phyloP scores from a whole-genome alignment of 2,888 invertebrate species.

The Chymomyza procnemis region DNA sequence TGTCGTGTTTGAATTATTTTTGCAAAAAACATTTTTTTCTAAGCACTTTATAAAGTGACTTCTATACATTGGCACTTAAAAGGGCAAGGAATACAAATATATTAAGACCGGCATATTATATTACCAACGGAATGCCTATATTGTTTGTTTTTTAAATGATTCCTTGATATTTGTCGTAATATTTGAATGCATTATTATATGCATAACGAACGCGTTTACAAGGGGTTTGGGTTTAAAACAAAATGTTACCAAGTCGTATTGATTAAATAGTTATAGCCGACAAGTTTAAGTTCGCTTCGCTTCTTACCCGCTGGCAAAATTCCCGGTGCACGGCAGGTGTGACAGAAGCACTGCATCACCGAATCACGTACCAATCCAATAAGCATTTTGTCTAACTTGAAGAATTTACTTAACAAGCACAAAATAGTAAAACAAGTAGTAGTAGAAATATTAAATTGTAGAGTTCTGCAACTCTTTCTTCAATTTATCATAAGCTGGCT shows the following conservation, averaged over 20 bases:
- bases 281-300: not conserved
- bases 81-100: too few relatives aligned
- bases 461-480: not conserved
- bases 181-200: too few relatives aligned
- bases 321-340: conserved; percentile 90
- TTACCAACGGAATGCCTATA: too few relatives aligned
- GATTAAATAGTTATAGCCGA: too few relatives aligned
- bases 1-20: too few relatives aligned
- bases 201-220: not conserved
- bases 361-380: conserved; percentile 94
- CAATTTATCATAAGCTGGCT: not conserved
- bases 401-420: not conserved
- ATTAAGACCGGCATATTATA: too few relatives aligned
- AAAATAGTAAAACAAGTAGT: not conserved
- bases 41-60: too few relatives aligned
- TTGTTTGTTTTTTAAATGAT: too few relatives aligned
- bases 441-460: not conserved
- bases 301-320: conserved; percentile 86
- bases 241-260: conserved; percentile 49
- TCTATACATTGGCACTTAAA: too few relatives aligned
- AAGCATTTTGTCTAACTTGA: conserved; percentile 82
- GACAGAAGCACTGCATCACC: conserved; percentile 95
- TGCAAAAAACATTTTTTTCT: too few relatives aligned
- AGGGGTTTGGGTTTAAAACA: conserved; percentile 12
- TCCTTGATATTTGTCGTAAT: too few relatives aligned